Evolutionary conservation across 2,797 vertebrate species (phyloP).

Genomic region (Argyrosomus regius): DNA sequence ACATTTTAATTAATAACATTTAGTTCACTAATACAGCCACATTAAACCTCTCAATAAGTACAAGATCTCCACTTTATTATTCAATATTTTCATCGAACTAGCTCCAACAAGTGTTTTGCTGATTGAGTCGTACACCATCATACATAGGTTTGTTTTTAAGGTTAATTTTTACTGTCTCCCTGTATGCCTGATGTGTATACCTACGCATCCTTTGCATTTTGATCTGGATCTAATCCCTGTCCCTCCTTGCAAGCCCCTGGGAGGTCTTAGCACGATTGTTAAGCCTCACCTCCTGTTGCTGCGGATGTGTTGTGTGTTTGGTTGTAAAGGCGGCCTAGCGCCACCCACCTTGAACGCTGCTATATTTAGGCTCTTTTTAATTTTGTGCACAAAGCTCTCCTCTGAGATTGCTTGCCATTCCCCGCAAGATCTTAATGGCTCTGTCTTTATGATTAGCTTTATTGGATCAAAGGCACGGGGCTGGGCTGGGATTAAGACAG

Average conservation of each 20-base stretch:
- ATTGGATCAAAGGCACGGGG: constrained; percentile 76
- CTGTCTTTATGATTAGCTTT: constrained; percentile 84
- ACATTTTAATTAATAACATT: too few relatives aligned
- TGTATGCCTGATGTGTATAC: constrained; percentile 40
- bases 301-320: constrained; percentile 49
- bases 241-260: constrained; percentile 42
- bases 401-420: constrained; percentile 80
- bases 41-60: background rate
- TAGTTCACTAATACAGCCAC: background rate
- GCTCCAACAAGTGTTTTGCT: background rate
- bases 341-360: constrained; percentile 67
- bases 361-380: constrained; percentile 86
- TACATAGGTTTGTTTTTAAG: constrained; percentile 10
- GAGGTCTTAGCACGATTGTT: constrained; percentile 55
- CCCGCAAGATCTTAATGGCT: constrained; percentile 80
- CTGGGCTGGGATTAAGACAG: constrained; percentile 73
- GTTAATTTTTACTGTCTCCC: constrained; percentile 8
- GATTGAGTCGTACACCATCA: background rate
- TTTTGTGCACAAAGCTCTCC: constrained; percentile 82
- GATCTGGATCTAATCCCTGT: constrained; percentile 66
- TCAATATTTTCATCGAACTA: background rate
- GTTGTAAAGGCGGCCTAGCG: constrained; percentile 33
- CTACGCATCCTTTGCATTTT: constrained; percentile 46
- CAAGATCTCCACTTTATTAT: background rate
- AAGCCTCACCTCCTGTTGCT: constrained; percentile 72